phyloP scores from a whole-genome alignment of 2,113 vertebrate genomes.

The Rattus rattus region DNA sequence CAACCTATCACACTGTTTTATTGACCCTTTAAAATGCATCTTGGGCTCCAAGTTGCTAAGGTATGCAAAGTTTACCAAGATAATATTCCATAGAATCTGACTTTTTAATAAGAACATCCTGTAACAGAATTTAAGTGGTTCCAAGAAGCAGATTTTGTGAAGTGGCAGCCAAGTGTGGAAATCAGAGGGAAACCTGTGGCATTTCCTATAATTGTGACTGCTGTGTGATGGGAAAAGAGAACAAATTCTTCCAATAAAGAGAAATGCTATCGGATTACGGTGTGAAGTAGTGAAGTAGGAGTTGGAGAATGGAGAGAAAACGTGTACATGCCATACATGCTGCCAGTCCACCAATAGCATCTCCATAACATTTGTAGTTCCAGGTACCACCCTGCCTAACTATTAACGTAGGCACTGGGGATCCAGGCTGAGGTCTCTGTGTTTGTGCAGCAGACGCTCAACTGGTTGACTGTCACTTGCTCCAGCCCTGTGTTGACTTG shows the following conservation, averaged over 20 bases:
- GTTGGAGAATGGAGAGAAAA: neutral
- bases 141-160: slow-evolving; percentile 40
- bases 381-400: neutral
- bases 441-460: neutral
- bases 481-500: neutral
- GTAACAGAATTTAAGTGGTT: neutral
- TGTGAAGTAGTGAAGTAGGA: neutral
- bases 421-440: neutral
- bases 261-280: neutral
- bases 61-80: neutral
- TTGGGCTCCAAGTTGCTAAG: neutral
- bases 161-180: neutral
- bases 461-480: neutral
- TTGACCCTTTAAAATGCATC: neutral
- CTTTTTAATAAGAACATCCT: neutral
- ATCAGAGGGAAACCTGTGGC: neutral
- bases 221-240: neutral
- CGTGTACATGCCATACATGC: neutral
- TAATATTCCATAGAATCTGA: neutral
- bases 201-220: neutral
- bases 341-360: neutral
- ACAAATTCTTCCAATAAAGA: neutral
- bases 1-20: too few species aligned
- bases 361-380: neutral
- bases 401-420: neutral